These are phyloP conservation scores for Fragum whitleyi DNA, from an alignment of 2,888 invertebrate species.

Conservation along the genomic window DNA sequence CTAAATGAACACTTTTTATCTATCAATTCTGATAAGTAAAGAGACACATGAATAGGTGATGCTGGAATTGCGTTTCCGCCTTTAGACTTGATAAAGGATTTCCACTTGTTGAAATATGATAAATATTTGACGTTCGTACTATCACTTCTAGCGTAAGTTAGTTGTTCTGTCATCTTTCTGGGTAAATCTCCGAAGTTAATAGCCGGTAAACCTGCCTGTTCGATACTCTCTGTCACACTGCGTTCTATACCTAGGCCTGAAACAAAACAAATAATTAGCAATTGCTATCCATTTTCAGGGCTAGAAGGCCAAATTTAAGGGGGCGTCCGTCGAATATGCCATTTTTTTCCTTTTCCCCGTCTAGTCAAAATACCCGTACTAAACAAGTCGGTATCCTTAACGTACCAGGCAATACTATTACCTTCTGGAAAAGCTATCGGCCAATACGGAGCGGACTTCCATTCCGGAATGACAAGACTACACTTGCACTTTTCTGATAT, in stretches of 20 bases:
- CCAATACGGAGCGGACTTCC: conserved; percentile 40
- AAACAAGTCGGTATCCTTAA: conserved; percentile 15
- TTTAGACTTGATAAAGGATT: conserved; percentile 31
- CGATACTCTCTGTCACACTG: not conserved
- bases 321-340: conserved; percentile 33
- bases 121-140: conserved; percentile 43
- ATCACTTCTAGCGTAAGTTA: conserved; percentile 37
- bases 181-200: conserved; percentile 25
- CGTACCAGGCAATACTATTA: not conserved
- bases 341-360: conserved; percentile 24
- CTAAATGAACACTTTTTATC: conserved; percentile 35
- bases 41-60: conserved; percentile 44
- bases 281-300: conserved; percentile 6
- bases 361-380: conserved; percentile 29
- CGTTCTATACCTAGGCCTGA: conserved; percentile 24
- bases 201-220: conserved; percentile 16
- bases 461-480: conserved; percentile 29
- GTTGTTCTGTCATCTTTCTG: conserved; percentile 31
- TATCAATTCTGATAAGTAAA: conserved; percentile 47
- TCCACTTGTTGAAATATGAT: conserved; percentile 41
- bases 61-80: conserved; percentile 45
- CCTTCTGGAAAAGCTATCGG: conserved; percentile 11
- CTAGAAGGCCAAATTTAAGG: conserved; percentile 30
- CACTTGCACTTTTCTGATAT: conserved; percentile 14
- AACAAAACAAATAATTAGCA: conserved; percentile 11